phyloP scores from a whole-genome alignment of 23 tunicate genomes.

The Ciona savignyi region DNA sequence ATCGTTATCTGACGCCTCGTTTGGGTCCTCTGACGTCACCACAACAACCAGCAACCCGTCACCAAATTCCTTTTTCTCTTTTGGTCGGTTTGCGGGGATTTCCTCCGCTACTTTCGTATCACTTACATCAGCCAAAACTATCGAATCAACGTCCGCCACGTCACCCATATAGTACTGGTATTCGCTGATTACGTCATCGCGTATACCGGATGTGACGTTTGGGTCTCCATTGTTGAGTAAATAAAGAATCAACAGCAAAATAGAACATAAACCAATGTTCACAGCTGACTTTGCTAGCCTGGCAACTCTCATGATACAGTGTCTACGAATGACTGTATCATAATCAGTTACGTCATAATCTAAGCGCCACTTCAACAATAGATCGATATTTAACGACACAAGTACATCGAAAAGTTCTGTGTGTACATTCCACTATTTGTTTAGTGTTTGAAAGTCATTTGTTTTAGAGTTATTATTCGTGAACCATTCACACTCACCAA shows the following conservation, averaged over 20 bases:
- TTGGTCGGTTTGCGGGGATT: conserved; percentile 7
- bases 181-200: conserved; percentile 23
- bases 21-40: conserved; percentile 23
- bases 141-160: background rate
- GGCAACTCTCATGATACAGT: background rate
- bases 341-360: background rate
- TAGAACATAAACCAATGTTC: conserved; percentile 20
- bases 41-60: conserved; percentile 41
- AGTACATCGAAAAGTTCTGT: too few relatives aligned
- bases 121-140: background rate
- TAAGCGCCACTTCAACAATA: background rate
- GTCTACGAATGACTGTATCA: background rate
- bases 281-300: background rate
- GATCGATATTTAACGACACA: background rate
- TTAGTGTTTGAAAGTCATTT: too few relatives aligned
- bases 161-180: conserved; percentile 54
- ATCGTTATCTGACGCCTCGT: background rate
- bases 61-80: conserved; percentile 18
- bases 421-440: too few relatives aligned
- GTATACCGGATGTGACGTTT: conserved; percentile 13
- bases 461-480: too few relatives aligned
- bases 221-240: conserved; percentile 14
- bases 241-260: conserved; percentile 40
- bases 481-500: too few relatives aligned
- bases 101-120: conserved; percentile 8